These are phyloP conservation scores for Prostheceraeus crozeri DNA, from an alignment of 2,888 invertebrate genomes.

Conservation along the genomic window DNA sequence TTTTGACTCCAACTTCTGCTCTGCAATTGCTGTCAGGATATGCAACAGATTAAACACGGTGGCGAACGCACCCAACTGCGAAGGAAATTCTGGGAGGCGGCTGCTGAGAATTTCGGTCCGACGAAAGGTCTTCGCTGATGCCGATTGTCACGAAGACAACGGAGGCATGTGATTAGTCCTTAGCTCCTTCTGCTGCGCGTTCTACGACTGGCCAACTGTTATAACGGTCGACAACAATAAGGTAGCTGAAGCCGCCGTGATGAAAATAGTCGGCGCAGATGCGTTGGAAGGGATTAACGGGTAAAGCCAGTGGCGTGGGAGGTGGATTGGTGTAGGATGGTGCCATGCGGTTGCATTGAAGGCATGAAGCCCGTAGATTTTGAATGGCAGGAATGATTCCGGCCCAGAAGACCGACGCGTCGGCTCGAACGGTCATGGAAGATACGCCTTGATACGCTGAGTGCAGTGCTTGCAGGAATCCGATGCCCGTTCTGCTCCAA, in stretches of 20 bases:
- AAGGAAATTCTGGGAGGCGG: not conserved
- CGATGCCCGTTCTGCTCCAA: too few relatives aligned
- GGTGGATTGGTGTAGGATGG: slow-evolving; percentile 8
- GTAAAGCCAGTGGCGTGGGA: not conserved
- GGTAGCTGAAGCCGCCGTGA: slow-evolving; percentile 16
- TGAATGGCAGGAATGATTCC: slow-evolving; percentile 25
- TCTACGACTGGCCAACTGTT: slow-evolving; percentile 15
- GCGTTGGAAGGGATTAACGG: slow-evolving; percentile 33
- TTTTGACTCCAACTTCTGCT: slow-evolving; percentile 44
- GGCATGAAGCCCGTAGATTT: not conserved
- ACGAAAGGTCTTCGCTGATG: slow-evolving; percentile 20
- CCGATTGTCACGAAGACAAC: slow-evolving; percentile 27
- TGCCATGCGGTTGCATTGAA: slow-evolving; percentile 7
- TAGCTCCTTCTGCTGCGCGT: slow-evolving; percentile 23
- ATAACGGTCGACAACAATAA: slow-evolving; percentile 28
- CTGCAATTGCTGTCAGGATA: slow-evolving; percentile 44
- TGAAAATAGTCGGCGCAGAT: slow-evolving; percentile 31
- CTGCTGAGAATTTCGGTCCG: slow-evolving; percentile 27
- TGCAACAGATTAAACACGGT: slow-evolving; percentile 44
- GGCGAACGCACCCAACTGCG: slow-evolving; percentile 43
- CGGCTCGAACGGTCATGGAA: slow-evolving; percentile 37
- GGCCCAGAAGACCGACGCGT: slow-evolving; percentile 41
- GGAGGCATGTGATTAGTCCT: slow-evolving; percentile 25
- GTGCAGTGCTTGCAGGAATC: too few relatives aligned
- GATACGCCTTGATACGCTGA: slow-evolving; percentile 19